These are phyloP conservation scores for Trichogramma dendrolimi DNA, from an alignment of 2,888 invertebrate genomes.

Conservation along the genomic window DNA sequence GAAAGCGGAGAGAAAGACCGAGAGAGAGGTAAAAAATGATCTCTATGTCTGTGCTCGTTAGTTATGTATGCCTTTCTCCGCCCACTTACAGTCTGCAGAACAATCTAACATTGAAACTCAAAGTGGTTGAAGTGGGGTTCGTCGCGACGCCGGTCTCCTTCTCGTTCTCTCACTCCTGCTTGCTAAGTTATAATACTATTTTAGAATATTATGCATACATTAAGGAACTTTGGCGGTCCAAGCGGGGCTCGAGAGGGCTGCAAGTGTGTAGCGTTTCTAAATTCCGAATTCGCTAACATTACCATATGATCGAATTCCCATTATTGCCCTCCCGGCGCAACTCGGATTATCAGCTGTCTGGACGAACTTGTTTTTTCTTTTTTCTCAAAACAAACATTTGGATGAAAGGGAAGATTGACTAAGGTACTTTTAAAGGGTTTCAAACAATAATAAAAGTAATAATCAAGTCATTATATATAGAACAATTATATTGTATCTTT, in stretches of 20 bases:
- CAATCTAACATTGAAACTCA: conserved; percentile 5
- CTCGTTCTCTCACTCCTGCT: neutral
- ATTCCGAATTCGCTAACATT: neutral
- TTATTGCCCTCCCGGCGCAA: neutral
- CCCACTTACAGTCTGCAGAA: neutral
- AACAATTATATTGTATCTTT: conserved; percentile 25
- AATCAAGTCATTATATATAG: neutral
- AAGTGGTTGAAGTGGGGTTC: neutral
- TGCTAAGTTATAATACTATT: conserved; percentile 12
- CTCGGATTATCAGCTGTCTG: neutral
- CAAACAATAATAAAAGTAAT: neutral
- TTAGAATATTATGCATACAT: conserved; percentile 17
- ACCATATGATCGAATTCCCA: neutral
- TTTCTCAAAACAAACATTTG: neutral
- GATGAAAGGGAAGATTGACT: neutral
- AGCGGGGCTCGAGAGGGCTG: neutral
- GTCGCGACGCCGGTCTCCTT: no score
- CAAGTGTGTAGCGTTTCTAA: conserved; percentile 1
- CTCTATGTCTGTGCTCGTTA: no score
- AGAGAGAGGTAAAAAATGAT: no score
- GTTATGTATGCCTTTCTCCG: no score
- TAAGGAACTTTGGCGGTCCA: conserved; percentile 16
- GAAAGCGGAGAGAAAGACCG: no score
- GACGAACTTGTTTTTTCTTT: conserved; percentile 3
- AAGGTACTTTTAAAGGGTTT: neutral